Evolutionary conservation across 1,140 invertebrate genomes (phyloP).

Genomic region (Pachypeltis micranthus): DNA sequence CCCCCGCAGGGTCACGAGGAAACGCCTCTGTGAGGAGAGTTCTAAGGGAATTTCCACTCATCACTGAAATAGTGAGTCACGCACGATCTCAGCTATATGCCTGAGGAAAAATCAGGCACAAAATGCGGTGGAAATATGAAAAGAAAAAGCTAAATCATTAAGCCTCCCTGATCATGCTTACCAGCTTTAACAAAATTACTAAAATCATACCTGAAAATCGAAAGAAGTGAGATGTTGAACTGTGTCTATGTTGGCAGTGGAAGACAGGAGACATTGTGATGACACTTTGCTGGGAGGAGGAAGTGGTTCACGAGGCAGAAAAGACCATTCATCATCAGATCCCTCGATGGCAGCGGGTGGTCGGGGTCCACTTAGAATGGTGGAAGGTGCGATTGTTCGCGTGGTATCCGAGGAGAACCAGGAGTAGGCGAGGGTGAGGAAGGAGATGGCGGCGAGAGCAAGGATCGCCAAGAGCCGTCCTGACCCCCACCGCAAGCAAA

Average conservation of each 20-base stretch:
- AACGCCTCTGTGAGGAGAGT: no score
- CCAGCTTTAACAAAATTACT: no score
- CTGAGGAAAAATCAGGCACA: no score
- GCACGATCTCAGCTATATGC: no score
- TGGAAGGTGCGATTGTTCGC: no score
- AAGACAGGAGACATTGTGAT: background rate
- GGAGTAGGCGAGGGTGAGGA: background rate
- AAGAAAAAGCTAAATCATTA: no score
- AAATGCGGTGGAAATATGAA: no score
- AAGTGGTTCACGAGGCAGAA: background rate
- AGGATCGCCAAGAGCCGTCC: constrained; percentile 5
- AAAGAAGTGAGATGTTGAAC: constrained; percentile 3
- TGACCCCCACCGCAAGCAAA: constrained; percentile 12
- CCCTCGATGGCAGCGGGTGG: background rate
- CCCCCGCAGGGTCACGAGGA: no score
- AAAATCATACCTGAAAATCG: constrained; percentile 18
- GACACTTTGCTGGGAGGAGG: background rate
- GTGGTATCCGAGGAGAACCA: background rate
- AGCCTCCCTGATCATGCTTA: no score
- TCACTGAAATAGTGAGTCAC: no score
- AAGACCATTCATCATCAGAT: background rate
- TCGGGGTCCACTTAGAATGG: no score
- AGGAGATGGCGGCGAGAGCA: background rate
- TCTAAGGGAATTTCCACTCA: no score
- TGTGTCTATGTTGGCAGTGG: constrained; percentile 15